Percentiles rank a stretch among this genome's conserved stretches.
Evolutionary conservation across 2,113 vertebrate species (phyloP).

Genomic region (Capreolus pygargus): DNA sequence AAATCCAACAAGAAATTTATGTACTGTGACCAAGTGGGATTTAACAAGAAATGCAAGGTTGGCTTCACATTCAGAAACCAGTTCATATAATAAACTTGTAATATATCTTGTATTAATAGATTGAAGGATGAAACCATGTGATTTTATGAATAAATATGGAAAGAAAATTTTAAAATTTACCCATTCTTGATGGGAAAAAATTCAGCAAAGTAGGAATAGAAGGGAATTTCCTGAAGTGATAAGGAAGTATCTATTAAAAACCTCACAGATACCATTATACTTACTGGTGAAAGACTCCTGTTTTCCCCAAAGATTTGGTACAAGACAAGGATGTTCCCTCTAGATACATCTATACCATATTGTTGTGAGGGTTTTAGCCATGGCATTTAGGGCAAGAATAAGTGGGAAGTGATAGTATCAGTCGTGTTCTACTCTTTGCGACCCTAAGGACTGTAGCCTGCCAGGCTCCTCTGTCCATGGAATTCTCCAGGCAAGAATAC

Average conservation of each 20-base stretch:
- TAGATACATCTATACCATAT: neutral
- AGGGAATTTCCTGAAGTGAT: neutral
- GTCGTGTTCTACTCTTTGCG: neutral
- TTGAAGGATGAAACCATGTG: neutral
- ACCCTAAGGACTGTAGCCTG: neutral
- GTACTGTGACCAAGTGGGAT: neutral
- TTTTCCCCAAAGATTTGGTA: neutral
- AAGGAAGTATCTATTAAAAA: neutral
- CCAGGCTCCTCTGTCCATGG: neutral
- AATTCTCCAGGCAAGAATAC: neutral
- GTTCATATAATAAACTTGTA: neutral
- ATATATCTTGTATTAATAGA: neutral
- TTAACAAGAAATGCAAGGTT: neutral
- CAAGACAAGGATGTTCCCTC: neutral
- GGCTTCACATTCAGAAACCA: neutral
- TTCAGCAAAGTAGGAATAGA: neutral
- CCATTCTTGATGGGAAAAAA: neutral
- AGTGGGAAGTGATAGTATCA: neutral
- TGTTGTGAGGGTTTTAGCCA: neutral
- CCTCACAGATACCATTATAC: neutral
- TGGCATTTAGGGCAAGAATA: neutral
- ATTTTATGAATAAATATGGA: neutral
- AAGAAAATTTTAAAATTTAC: neutral
- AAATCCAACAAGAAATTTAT: neutral
- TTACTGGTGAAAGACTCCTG: neutral